Base-by-base conservation (phyloP, 2,888 invertebrate genomes). In the Agriopis leucophaearia region DNA sequence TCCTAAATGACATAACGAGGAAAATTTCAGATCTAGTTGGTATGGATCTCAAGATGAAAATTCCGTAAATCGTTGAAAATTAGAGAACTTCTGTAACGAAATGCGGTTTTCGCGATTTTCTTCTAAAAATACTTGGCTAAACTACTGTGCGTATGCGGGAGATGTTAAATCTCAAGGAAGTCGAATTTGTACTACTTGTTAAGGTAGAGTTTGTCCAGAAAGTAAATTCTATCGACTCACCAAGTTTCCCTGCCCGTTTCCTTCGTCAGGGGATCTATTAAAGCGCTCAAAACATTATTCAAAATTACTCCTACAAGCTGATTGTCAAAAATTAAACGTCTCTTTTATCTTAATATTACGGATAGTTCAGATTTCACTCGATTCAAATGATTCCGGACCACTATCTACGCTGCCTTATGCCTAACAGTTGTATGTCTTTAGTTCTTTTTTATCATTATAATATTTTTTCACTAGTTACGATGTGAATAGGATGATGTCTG, bases 401-500 rank as follows among this genome's bases (percentile, higher is more conserved):
- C 81, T 79, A 74, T 79, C 75, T 80, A 75, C 78, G 74, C 81
- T 84, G 78, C 77, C 86, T 87, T 88, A 91, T 83, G 83, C 78
- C 86, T 88, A 88, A 85, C 45, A 78, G 84, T 77, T 81, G 79
- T 83, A 74, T 71, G 70, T 82, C 83, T 80, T 82, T 80, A 81
- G 77, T 83, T 80, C 76, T 81, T 79, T 83, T 81, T 81, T 84
- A 82, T 81, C 81, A 84, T 85, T 84, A 86, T 89, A 81, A 74
- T 88, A 83, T 81, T 82, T 83, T 84, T 82, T 83, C 76, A 83
- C 84, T 81, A 83, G 81, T 85, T 70, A 57, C 65, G 60, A 84
- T 85, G 86, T 88, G 79, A 84, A 83, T 83, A 86, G 87, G 83
- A 82, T 84, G 83, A 86, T 88, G 83, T 86, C 83, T 86, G 88